Percentiles rank a stretch among this genome's conserved stretches.
Conservation (phyloP, 2,797 vertebrate genomes). For the Xenentodon cancila region DNA sequence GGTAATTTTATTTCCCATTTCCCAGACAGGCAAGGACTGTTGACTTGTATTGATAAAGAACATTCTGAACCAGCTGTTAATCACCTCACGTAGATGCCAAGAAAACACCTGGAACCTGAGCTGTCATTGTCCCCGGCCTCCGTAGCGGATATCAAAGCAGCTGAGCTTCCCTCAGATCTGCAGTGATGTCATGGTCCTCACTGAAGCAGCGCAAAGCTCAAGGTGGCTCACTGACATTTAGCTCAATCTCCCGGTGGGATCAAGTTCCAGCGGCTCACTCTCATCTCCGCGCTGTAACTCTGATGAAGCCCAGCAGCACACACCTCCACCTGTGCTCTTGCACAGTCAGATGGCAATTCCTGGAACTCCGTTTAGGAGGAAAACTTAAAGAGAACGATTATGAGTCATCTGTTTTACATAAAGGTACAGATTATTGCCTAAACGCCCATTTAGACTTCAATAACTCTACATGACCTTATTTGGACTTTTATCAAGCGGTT, state of each 20-base stretch:
- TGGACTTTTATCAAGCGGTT: neutral
- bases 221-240: conserved; percentile 82
- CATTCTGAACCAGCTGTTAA: too few relatives aligned
- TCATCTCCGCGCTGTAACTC: conserved; percentile 66
- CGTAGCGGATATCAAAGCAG: conserved; percentile 4
- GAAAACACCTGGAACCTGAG: neutral
- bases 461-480: neutral
- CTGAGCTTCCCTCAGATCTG: conserved; percentile 45
- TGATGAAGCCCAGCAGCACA: conserved; percentile 60
- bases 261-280: conserved; percentile 67
- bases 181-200: conserved; percentile 12
- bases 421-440: neutral
- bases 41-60: too few relatives aligned
- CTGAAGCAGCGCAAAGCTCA: conserved; percentile 42
- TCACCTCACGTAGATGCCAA: too few relatives aligned
- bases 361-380: conserved; percentile 26
- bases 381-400: conserved; percentile 34
- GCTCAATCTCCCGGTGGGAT: conserved; percentile 76
- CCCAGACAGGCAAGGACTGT: too few relatives aligned
- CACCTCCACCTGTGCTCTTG: neutral
- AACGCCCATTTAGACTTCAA: neutral
- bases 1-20: too few relatives aligned
- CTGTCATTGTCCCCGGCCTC: too few relatives aligned
- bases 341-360: conserved; percentile 21
- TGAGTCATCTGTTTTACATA: too few relatives aligned